Evolutionary conservation across 2,888 invertebrate genomes (phyloP).

Genomic region (Eulithis prunata): DNA sequence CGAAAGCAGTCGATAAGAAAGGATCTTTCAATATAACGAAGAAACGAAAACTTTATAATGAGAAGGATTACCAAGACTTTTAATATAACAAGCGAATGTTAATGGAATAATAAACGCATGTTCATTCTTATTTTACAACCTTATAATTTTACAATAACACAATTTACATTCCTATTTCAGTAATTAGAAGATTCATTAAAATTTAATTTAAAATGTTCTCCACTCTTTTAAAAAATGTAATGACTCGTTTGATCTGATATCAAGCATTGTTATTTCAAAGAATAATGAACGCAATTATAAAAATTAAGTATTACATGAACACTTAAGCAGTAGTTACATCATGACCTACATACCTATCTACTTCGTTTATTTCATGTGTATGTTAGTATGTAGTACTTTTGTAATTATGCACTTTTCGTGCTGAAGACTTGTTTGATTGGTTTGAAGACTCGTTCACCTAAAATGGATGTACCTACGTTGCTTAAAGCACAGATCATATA

Average conservation of each 20-base stretch:
- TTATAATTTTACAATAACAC: conserved; percentile 2
- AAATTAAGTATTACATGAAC: conserved; percentile 60
- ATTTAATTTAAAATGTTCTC: conserved; percentile 25
- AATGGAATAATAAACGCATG: conserved; percentile 14
- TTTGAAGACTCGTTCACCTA: conserved; percentile 18
- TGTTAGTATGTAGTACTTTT: conserved; percentile 41
- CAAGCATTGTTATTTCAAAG: conserved; percentile 47
- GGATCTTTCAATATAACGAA: conserved; percentile 72
- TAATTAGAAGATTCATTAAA: conserved; percentile 17
- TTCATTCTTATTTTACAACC: neutral
- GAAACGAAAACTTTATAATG: conserved; percentile 75
- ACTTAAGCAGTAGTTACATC: conserved; percentile 68
- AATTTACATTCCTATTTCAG: conserved; percentile 2
- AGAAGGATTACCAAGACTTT: conserved; percentile 72
- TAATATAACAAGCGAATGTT: conserved; percentile 42
- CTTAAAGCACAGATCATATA: no score
- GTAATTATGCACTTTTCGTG: conserved; percentile 45
- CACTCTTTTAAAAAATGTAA: conserved; percentile 26
- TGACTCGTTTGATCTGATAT: conserved; percentile 56
- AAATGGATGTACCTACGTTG: conserved; percentile 5
- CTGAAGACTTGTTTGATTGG: conserved; percentile 27
- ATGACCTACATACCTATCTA: conserved; percentile 71
- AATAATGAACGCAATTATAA: conserved; percentile 68
- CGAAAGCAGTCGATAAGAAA: conserved; percentile 62
- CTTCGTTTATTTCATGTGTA: conserved; percentile 50